Evolutionary conservation across 2,113 vertebrate species (phyloP).

Genomic region (Erythrolamprus reginae): DNA sequence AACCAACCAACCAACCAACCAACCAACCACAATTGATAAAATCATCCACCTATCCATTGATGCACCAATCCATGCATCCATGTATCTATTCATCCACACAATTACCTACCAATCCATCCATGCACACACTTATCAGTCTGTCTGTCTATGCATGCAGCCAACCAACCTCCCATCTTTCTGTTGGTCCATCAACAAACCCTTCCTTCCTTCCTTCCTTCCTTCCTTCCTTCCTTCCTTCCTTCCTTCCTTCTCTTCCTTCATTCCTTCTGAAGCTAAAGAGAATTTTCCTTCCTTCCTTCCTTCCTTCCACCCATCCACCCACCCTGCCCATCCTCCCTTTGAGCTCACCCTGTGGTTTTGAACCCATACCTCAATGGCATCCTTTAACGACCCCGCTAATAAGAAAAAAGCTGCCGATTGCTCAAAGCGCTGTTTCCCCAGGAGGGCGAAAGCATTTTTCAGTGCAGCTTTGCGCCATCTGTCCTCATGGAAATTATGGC

Average conservation of each 20-base stretch:
- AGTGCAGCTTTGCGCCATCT: constrained; percentile 95
- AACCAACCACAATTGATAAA: too few relatives aligned
- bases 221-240: background rate
- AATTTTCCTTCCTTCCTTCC: too few relatives aligned
- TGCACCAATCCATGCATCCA: too few relatives aligned
- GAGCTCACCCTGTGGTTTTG: background rate
- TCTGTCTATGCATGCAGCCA: too few relatives aligned
- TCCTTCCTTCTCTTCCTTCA: background rate
- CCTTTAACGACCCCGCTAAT: constrained; percentile 94
- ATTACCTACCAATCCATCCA: too few relatives aligned
- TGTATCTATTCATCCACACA: too few relatives aligned
- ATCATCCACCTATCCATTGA: background rate
- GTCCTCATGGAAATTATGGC: constrained; percentile 95
- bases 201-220: too few relatives aligned
- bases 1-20: too few relatives aligned
- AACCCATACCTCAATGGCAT: constrained; percentile 88
- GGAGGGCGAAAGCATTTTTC: constrained; percentile 95
- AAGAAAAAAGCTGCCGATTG: constrained; percentile 97
- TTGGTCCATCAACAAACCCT: too few relatives aligned
- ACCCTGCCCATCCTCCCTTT: background rate
- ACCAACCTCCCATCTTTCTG: too few relatives aligned
- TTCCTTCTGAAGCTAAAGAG: too few relatives aligned
- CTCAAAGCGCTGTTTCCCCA: constrained; percentile 98
- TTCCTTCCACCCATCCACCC: background rate
- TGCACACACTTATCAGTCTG: too few relatives aligned